Percentiles rank a stretch among this genome's conserved stretches.
These are phyloP conservation scores for Lepidurus apus DNA, from an alignment of 1,140 invertebrate species.

Conservation along the genomic window DNA sequence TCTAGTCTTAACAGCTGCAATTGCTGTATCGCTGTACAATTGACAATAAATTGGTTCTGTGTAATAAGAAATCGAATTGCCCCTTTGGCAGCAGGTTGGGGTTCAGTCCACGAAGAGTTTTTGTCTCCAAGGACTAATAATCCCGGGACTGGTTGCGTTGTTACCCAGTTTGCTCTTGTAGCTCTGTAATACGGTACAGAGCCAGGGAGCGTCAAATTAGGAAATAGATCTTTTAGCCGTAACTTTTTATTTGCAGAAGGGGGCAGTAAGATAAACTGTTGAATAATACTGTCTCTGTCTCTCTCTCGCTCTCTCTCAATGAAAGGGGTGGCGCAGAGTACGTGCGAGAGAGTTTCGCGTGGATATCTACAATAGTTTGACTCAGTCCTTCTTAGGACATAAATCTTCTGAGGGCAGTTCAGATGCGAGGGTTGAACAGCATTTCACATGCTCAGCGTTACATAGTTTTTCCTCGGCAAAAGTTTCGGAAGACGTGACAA, in stretches of 20 bases:
- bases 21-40: background rate
- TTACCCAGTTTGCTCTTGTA: background rate
- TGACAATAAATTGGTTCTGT: background rate
- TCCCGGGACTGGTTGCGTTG: background rate
- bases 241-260: background rate
- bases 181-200: background rate
- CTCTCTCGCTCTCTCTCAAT: background rate
- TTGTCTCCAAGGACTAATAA: conserved; percentile 13
- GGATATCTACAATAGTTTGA: background rate
- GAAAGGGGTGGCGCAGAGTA: background rate
- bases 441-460: conserved; percentile 17
- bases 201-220: background rate
- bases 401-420: conserved; percentile 18
- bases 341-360: background rate
- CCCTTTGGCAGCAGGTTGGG: background rate
- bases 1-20: background rate
- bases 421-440: conserved; percentile 5
- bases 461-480: conserved; percentile 1
- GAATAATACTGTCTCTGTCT: background rate
- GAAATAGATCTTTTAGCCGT: background rate
- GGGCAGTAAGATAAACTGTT: background rate
- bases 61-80: background rate
- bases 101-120: background rate
- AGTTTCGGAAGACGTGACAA: conserved; percentile 10
- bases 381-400: background rate